Base-by-base conservation (phyloP, 2,113 vertebrate species). In the Callipepla squamata region DNA sequence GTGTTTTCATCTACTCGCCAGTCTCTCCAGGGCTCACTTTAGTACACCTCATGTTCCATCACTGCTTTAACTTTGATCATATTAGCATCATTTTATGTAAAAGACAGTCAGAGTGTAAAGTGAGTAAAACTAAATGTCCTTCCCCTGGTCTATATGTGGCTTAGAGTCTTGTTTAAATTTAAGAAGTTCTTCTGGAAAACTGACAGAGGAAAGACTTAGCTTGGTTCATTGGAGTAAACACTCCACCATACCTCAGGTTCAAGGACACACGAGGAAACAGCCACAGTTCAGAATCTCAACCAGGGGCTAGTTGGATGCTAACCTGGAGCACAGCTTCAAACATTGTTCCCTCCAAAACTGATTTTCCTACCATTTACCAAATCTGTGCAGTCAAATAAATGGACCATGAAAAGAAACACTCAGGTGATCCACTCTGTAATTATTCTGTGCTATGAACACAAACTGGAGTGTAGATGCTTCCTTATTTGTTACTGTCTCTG, bases 281-380 rank as follows among this genome's bases (percentile, higher is more conserved):
- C 11, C 48, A 7, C 2, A 9, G 18, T 23, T 93, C 45, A 83
- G 55, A 70, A 92, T 42, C 42, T 14, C 26, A 69, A 3, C 2
- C 3, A 7, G 11, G 2, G 5, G 3, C 0, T 47, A 30, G 7
- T 4, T 3, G 22, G 59, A 23, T 69, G n/a, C 23, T 36, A 26
- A 50, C 8, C 47, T 14, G 7, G 5, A 68, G 6, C 19, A 44
- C 32, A 75, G n/a, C 6, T 82, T 36, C 30, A 13, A 57, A 26
- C 9, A 32, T 61, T 15, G 11, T 66, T 58, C 62, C 34, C 44
- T 80, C 30, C 30, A 25, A 72, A 82, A 44, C 28, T 48, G 26
- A 34, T 7, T 40, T 17, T 57, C 30, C 30, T 67, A 15, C 7
- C 6, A 19, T 32, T 4, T 30, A 66, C 9, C 30, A 63, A 53